Percentiles rank a stretch among this genome's conserved stretches.
These are phyloP conservation scores for Megamerina dolium DNA, from an alignment of 2,888 invertebrate species.

Conservation along the genomic window DNA sequence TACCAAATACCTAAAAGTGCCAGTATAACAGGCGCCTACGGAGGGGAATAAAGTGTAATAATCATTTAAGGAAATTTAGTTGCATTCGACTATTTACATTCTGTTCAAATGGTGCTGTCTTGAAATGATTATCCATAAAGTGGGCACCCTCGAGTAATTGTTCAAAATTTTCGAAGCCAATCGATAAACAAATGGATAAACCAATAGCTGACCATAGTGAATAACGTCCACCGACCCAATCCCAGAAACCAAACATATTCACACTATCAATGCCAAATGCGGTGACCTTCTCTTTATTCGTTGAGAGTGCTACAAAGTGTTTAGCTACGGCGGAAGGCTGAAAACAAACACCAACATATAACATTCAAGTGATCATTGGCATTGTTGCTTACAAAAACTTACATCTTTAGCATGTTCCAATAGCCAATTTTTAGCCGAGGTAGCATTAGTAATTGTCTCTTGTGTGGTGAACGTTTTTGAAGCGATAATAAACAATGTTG, in stretches of 20 bases:
- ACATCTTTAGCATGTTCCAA: constrained; percentile 79
- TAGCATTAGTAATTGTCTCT: constrained; percentile 98
- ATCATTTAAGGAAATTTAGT: not conserved
- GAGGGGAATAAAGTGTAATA: not conserved
- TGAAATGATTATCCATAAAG: constrained; percentile 92
- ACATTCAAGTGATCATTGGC: not conserved
- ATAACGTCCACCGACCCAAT: constrained; percentile 98
- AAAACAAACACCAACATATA: constrained; percentile 22
- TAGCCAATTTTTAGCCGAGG: constrained; percentile 96
- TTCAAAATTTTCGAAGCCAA: constrained; percentile 94
- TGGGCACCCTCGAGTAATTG: constrained; percentile 85
- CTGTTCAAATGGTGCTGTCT: constrained; percentile 74
- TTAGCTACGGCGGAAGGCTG: constrained; percentile 80
- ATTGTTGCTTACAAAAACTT: constrained; percentile 47
- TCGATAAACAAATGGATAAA: constrained; percentile 84
- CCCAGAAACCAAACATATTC: constrained; percentile 99
- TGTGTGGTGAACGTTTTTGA: constrained; percentile 99
- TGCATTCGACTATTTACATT: constrained; percentile 60
- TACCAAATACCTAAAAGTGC: constrained; percentile 93
- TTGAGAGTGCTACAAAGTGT: constrained; percentile 97
- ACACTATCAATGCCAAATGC: constrained; percentile 95
- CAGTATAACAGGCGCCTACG: constrained; percentile 83
- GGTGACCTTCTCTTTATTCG: constrained; percentile 88
- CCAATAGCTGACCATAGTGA: constrained; percentile 99
- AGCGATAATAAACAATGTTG: constrained; percentile 95